phyloP scores from a whole-genome alignment of 2,113 vertebrate genomes.

The Seriola rivoliana region DNA sequence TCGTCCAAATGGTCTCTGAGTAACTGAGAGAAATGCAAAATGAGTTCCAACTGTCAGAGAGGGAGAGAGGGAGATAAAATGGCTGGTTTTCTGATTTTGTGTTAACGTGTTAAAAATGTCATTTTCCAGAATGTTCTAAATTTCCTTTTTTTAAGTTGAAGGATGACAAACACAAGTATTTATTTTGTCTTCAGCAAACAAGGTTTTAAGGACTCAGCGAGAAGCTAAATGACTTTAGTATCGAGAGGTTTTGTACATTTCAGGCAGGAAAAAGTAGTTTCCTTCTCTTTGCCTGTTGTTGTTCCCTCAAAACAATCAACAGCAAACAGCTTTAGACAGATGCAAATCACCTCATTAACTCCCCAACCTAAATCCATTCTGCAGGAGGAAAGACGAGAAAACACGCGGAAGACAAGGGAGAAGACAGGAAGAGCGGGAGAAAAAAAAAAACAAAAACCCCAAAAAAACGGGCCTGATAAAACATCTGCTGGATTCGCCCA shows the following conservation, averaged over 20 bases:
- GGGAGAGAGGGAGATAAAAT: no score
- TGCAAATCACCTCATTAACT: constrained; percentile 84
- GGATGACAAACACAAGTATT: not conserved
- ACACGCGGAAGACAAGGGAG: constrained; percentile 12
- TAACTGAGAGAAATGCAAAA: no score
- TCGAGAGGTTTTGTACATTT: constrained; percentile 16
- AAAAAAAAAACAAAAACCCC: not conserved
- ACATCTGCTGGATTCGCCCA: constrained; percentile 82
- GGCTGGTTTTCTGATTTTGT: no score
- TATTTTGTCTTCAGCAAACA: not conserved
- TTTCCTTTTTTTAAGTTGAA: not conserved
- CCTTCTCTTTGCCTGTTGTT: constrained; percentile 57
- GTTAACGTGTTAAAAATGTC: no score
- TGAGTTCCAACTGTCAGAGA: no score
- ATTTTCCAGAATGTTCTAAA: not conserved
- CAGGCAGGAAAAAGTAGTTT: constrained; percentile 42
- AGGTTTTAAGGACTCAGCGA: not conserved
- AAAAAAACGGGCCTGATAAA: constrained; percentile 56
- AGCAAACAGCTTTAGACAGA: constrained; percentile 80
- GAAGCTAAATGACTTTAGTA: not conserved
- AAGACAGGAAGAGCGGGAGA: constrained; percentile 3
- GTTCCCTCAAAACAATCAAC: constrained; percentile 78
- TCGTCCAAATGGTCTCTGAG: no score
- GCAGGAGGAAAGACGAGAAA: constrained; percentile 54
- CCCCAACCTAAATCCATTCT: constrained; percentile 73